Base-by-base conservation (phyloP, 35 echinoderm and acorn worm species). In the Ophiothrix spiculata region DNA sequence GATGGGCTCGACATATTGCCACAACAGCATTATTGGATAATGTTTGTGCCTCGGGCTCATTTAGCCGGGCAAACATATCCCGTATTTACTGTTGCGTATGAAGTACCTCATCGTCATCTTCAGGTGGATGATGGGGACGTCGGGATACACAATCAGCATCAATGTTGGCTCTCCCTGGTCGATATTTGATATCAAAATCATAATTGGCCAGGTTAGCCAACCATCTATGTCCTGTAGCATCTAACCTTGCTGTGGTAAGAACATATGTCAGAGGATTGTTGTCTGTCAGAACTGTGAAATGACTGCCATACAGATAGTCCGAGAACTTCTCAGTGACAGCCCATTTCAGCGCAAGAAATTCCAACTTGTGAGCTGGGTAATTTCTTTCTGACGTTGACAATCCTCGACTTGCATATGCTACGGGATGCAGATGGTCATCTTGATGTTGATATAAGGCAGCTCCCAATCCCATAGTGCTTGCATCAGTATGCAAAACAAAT, bases 341-440 rank as follows among this genome's bases (percentile, higher is more conserved):
- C 92, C 92, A 94, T 23, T 78, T 90, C 10, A 94, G 56, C 0
- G 87, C 87, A 28, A 94, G 64, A 1, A 94, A 75, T 38, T 94
- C 87, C 25, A 94, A 33, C 38, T 94, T 94, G 56, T 86, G 85
- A 1, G 92, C 87, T 81, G 87, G 90, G 56, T 94, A 94, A 77
- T 94, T 94, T 15, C 36, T 16, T 49, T 94, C 92, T 0, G 87
- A 39, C 33, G 40, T 49, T 13, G 75, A 19, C 8, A 90, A 33
- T 1, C 87, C 63, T 19, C 92, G 33, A 60, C 92, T 94, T 10
- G 92, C 92, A 86, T 90, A 94, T 1, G 88, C 87, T 35, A 94
- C 90, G 1, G 90, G 87, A 25, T 64, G 28, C 32, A 86, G 82
- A 40, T 37, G n/a, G 0, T 69, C 77, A 23, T 37, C 87, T 84